Evolutionary conservation across 2,888 invertebrate species (phyloP), one percentile per base, ranked within the genome.

Genomic region (Trissoscelio sp.): DNA sequence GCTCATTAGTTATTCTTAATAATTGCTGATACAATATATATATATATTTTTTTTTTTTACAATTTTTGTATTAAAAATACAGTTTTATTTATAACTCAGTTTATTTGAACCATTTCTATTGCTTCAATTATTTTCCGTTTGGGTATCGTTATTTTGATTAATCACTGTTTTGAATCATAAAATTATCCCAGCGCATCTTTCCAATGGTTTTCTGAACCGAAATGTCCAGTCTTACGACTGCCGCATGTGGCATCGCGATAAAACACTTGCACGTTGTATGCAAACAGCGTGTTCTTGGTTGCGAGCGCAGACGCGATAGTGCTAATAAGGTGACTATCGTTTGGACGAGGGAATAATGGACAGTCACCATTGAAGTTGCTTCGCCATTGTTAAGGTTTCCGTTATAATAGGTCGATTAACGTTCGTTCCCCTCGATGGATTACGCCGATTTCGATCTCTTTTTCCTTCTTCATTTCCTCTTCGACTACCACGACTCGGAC

Each of bases 381-480:
- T 51, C 37, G 66, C 70, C 79, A 85, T 85, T 85, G 85, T 85
- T 81, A 51, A 79, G 72, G 73, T 60, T 69, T 82, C 82, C 82
- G 82, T 84, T 85, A 84, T 81, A 82, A 82, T 81, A 79, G 81
- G 78, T 69, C 77, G 85, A 85, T 83, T 85, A 83, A 69, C 70
- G 82, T 74, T 69, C 83, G 70, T 82, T 79, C 74, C 67, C 73
- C 82, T 70, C 70, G 77, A 75, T 64, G 78, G 75, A 74, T 83
- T 67, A 51, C 67, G 66, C 70, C 66, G 80, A 83, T 81, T 78
- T 48, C 67, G 57, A 74, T 80, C 74, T 78, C 70, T 80, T 74
- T 77, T 74, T 73, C 74, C 79, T 60, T 70, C 62, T 74, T 62
- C 64, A 74, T 81, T 83, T 81, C 80, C 80, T 70, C 72, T 39